phyloP scores from a whole-genome alignment of 2,113 vertebrate genomes.

The Acanthisitta chloris region DNA sequence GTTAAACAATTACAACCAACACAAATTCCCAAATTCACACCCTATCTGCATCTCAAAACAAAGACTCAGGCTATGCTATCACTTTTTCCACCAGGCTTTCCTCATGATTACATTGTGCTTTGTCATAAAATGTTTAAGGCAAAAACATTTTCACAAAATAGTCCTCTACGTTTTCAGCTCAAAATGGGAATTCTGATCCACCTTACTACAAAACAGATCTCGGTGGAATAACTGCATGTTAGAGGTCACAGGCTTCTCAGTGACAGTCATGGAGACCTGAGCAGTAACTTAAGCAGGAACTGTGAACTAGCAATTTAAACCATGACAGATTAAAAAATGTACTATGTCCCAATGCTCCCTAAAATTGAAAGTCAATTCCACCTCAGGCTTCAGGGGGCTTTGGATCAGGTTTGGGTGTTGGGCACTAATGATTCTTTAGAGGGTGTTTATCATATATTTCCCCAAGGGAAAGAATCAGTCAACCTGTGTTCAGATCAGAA shows the following conservation, averaged over 20 bases:
- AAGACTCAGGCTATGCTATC: not conserved
- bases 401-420: too few species aligned
- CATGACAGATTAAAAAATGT: too few species aligned
- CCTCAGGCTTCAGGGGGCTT: too few species aligned
- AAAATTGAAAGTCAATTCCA: too few species aligned
- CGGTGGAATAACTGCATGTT: not conserved
- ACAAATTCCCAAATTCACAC: not conserved
- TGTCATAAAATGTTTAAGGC: not conserved
- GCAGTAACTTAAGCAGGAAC: too few species aligned
- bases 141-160: not conserved
- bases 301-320: too few species aligned
- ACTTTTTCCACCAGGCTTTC: not conserved
- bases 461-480: too few species aligned
- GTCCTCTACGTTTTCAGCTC: not conserved
- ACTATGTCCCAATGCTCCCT: too few species aligned
- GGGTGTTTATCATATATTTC: too few species aligned
- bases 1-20: not conserved
- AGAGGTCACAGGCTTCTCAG: not conserved
- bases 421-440: too few species aligned
- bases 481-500: too few species aligned
- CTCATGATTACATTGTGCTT: not conserved
- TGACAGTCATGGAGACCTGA: too few species aligned
- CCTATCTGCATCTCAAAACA: rapidly evolving
- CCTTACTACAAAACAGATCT: not conserved
- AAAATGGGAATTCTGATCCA: not conserved